Evolutionary conservation across 2,113 vertebrate species (phyloP).

Genomic region (Sitta europaea): DNA sequence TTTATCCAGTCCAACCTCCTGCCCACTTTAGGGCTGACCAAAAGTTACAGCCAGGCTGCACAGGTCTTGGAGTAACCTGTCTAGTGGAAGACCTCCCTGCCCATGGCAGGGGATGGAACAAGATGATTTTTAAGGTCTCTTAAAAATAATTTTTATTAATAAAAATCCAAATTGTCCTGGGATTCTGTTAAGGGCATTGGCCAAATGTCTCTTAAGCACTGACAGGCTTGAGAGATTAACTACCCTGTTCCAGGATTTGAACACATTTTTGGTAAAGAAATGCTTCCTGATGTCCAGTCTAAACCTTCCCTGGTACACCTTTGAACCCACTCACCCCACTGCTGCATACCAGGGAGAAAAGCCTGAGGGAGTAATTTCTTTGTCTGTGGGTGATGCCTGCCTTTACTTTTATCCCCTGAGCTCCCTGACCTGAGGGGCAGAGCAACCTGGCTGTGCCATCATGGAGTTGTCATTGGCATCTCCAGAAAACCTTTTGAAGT

Average conservation of each 20-base stretch:
- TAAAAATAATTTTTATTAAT: no score
- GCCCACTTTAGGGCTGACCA: background rate
- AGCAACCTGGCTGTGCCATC: background rate
- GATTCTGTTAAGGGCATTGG: background rate
- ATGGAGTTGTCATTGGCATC: background rate
- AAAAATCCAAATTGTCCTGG: background rate
- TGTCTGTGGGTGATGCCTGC: background rate
- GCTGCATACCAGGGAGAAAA: background rate
- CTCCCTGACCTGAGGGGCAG: background rate
- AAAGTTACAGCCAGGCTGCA: background rate
- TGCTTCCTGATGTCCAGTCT: background rate
- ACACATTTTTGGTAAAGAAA: background rate
- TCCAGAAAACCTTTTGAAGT: background rate
- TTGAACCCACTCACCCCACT: background rate
- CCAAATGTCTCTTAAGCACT: background rate
- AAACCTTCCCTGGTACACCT: background rate
- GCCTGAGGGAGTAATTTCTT: background rate
- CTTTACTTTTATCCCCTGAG: background rate
- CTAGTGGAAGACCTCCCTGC: background rate
- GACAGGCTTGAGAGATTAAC: background rate
- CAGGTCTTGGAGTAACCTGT: background rate
- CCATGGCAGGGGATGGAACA: background rate
- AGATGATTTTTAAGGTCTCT: background rate
- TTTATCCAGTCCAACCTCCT: background rate
- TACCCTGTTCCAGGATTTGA: background rate